A percentile compares a stretch with the other conserved stretches of the same genome.
These are phyloP conservation scores for Andrena chrysosceles DNA, from an alignment of 2,888 invertebrate species.

Conservation along the genomic window DNA sequence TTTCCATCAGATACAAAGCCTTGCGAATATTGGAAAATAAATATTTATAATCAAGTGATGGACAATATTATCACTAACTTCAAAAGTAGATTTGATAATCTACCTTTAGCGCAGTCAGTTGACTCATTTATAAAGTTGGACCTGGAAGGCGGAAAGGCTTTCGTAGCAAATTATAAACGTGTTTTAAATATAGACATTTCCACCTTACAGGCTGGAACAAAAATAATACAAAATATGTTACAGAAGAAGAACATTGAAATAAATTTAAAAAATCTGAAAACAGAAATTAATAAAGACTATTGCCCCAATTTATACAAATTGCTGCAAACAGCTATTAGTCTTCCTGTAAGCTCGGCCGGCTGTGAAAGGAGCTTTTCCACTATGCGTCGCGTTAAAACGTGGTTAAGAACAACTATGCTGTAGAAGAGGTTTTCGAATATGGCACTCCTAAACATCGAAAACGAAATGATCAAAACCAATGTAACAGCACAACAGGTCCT, in stretches of 20 bases:
- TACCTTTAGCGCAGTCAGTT: not conserved
- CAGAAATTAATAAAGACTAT: not conserved
- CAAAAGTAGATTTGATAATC: not conserved
- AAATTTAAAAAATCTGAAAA: not conserved
- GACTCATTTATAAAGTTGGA: constrained; percentile 1
- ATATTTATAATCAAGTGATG: not conserved
- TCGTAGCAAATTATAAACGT: not conserved
- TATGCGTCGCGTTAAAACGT: not conserved
- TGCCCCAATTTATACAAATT: constrained; percentile 2
- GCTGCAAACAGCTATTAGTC: not conserved
- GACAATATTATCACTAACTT: constrained; percentile 1
- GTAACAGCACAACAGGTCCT: constrained; percentile 3
- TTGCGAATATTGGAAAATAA: constrained; percentile 3
- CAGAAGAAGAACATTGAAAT: not conserved
- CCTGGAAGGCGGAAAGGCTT: not conserved
- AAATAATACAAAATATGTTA: not conserved
- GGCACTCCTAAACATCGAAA: constrained; percentile 4
- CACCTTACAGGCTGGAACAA: not conserved
- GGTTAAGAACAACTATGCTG: constrained; percentile 1
- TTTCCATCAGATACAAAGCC: not conserved
- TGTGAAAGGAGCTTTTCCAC: not conserved
- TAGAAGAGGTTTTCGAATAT: constrained; percentile 1
- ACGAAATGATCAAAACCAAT: not conserved
- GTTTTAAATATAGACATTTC: not conserved
- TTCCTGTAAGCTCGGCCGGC: not conserved